Percentiles rank a stretch among this genome's conserved stretches.
These are phyloP conservation scores for Tuberolachnus salignus DNA, from an alignment of 2,888 invertebrate genomes.

Conservation along the genomic window DNA sequence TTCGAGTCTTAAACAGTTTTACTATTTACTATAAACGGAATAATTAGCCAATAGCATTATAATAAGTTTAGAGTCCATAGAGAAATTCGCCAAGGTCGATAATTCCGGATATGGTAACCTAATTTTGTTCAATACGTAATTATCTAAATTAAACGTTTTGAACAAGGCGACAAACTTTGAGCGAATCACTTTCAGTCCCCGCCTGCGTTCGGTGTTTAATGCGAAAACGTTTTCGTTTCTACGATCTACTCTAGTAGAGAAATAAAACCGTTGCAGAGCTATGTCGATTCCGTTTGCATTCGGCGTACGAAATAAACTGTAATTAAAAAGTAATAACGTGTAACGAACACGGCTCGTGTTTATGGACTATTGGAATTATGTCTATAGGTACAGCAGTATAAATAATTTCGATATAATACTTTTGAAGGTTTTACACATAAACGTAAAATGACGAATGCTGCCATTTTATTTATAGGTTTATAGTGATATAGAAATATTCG, in stretches of 20 bases:
- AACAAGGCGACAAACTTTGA: constrained; percentile 14
- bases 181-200: background rate
- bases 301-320: too few relatives aligned
- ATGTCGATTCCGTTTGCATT: too few relatives aligned
- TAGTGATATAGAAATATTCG: too few relatives aligned
- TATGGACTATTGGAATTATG: too few relatives aligned
- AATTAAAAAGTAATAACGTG: too few relatives aligned
- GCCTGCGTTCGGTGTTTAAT: background rate
- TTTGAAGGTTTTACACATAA: too few relatives aligned
- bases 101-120: background rate
- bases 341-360: too few relatives aligned
- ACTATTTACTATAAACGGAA: background rate
- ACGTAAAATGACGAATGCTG: too few relatives aligned
- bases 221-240: background rate
- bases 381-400: too few relatives aligned
- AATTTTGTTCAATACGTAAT: background rate
- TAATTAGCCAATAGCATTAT: constrained; percentile 2
- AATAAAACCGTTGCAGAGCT: too few relatives aligned
- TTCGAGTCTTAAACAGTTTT: background rate
- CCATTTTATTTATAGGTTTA: too few relatives aligned
- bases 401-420: too few relatives aligned
- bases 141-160: constrained; percentile 27
- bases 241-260: background rate
- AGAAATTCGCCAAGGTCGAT: background rate
- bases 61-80: background rate